A percentile compares a stretch with the other conserved stretches of the same genome.
Conservation (phyloP, 2,113 vertebrate genomes). For the Oenanthe melanoleuca region DNA sequence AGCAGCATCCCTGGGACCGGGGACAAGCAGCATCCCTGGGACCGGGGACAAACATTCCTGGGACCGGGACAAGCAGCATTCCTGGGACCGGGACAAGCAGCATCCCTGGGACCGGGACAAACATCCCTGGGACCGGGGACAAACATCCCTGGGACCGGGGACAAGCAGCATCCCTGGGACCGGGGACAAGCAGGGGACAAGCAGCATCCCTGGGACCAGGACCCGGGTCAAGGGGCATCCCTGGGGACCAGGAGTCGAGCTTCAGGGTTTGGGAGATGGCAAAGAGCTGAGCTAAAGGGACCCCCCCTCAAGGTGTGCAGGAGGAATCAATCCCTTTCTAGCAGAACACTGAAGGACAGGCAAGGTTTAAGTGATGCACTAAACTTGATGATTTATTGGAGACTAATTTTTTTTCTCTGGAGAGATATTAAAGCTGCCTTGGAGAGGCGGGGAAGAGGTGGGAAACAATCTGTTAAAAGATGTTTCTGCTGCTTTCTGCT, state of each 20-base stretch:
- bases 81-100: too few relatives aligned
- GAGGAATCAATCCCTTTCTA: rapidly evolving
- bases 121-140: too few relatives aligned
- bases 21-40: neutral
- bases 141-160: too few relatives aligned
- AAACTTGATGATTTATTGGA: neutral
- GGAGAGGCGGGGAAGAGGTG: neutral
- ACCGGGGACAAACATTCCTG: too few relatives aligned
- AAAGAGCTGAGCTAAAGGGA: neutral
- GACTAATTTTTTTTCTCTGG: neutral
- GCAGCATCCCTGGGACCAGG: neutral
- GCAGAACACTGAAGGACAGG: neutral
- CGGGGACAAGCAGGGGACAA: too few relatives aligned
- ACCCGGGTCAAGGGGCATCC: neutral
- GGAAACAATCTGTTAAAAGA: neutral
- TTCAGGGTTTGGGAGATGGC: rapidly evolving
- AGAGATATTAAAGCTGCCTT: neutral
- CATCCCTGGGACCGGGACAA: too few relatives aligned
- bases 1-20: too few relatives aligned
- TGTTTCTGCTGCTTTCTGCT: neutral
- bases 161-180: too few relatives aligned
- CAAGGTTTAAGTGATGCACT: neutral
- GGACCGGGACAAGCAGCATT: too few relatives aligned
- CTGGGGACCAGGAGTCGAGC: neutral
- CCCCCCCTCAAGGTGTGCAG: rapidly evolving